phyloP scores from a whole-genome alignment of 2,113 vertebrate genomes.

The Percina caprodes region DNA sequence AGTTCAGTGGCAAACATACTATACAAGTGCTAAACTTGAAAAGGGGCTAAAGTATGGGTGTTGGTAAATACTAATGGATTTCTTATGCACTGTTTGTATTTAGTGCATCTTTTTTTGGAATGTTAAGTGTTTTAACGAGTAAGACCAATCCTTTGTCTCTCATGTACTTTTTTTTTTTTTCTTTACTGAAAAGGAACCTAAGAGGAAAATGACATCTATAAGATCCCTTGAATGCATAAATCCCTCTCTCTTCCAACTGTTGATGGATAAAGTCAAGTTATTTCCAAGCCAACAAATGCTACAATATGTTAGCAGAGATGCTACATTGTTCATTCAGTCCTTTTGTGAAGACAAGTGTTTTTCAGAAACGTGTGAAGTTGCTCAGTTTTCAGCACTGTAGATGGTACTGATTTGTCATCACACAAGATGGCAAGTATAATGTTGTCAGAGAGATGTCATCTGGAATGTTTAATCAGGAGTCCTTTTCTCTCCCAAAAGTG shows the following conservation, averaged over 20 bases:
- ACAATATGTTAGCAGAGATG: slow-evolving; percentile 87
- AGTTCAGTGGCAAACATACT: slow-evolving; percentile 65
- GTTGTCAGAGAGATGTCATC: slow-evolving; percentile 70
- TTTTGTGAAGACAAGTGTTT: slow-evolving; percentile 64
- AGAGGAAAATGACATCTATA: slow-evolving; percentile 78
- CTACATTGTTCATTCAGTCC: slow-evolving; percentile 85
- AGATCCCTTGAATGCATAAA: slow-evolving; percentile 79
- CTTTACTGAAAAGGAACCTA: slow-evolving; percentile 65
- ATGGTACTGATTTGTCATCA: slow-evolving; percentile 65
- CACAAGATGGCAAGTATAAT: slow-evolving; percentile 67
- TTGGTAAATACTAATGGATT: slow-evolving; percentile 8
- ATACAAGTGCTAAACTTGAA: slow-evolving; percentile 67
- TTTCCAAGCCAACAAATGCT: slow-evolving; percentile 86
- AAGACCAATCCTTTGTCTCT: slow-evolving; percentile 73
- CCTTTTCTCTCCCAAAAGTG: slow-evolving; percentile 75
- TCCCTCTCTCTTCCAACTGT: slow-evolving; percentile 73
- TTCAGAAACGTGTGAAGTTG: slow-evolving; percentile 60
- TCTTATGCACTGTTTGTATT: slow-evolving; percentile 20
- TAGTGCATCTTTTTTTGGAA: slow-evolving; percentile 40
- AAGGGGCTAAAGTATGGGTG: slow-evolving; percentile 25
- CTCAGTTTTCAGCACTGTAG: slow-evolving; percentile 71
- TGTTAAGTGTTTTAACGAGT: slow-evolving; percentile 33
- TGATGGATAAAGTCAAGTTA: slow-evolving; percentile 74
- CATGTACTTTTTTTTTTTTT: slow-evolving; percentile 60
- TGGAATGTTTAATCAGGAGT: slow-evolving; percentile 84